Percentiles rank a stretch among this genome's conserved stretches.
Conservation (phyloP, 64 coral and sea anemone species). For the Hydrozoanthus tunicans region DNA sequence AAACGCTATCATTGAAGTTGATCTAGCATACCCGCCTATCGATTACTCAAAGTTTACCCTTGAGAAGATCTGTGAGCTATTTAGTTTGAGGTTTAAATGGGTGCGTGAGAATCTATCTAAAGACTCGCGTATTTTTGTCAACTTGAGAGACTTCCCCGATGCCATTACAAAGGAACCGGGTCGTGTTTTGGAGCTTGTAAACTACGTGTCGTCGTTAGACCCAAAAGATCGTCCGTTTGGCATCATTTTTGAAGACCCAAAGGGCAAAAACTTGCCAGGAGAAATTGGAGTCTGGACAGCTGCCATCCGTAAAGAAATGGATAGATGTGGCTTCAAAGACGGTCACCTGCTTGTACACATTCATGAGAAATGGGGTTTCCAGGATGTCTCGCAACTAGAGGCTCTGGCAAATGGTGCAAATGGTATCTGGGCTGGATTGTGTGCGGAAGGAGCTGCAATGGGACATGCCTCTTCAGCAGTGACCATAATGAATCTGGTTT, state of each 20-base stretch:
- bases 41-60: slow-evolving; percentile 47
- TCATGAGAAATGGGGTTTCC: slow-evolving; percentile 62
- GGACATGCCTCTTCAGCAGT: slow-evolving; percentile 62
- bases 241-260: slow-evolving; percentile 36
- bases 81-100: slow-evolving; percentile 31
- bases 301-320: slow-evolving; percentile 66
- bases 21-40: slow-evolving; percentile 38
- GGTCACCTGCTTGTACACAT: slow-evolving; percentile 49
- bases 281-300: slow-evolving; percentile 62
- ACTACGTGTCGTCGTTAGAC: slow-evolving; percentile 45
- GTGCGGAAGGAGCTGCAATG: slow-evolving; percentile 65
- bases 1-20: slow-evolving; percentile 37
- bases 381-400: slow-evolving; percentile 50
- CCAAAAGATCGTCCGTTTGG: slow-evolving; percentile 55
- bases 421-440: slow-evolving; percentile 58
- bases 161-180: slow-evolving; percentile 46
- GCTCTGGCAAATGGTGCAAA: slow-evolving; percentile 49
- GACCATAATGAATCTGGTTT: slow-evolving; percentile 63
- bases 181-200: slow-evolving; percentile 60
- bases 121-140: slow-evolving; percentile 61
- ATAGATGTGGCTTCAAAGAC: slow-evolving; percentile 64
- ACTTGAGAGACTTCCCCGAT: slow-evolving; percentile 58
- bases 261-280: slow-evolving; percentile 63
- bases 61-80: not conserved
- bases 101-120: slow-evolving; percentile 18